These are phyloP conservation scores for Hedya salicella DNA, from an alignment of 2,888 invertebrate genomes.

Conservation along the genomic window DNA sequence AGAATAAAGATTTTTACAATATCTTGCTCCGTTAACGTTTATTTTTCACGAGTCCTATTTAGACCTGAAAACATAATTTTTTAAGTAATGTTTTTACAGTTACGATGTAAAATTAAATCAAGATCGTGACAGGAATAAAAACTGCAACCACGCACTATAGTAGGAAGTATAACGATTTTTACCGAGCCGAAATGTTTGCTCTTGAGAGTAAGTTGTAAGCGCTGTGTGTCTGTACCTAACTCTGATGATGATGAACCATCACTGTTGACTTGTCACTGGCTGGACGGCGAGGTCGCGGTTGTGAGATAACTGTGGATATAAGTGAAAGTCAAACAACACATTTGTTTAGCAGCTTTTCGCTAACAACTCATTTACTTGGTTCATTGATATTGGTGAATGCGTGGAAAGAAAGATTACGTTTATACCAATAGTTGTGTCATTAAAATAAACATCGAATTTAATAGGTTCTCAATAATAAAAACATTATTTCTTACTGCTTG, in stretches of 20 bases:
- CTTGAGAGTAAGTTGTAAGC: neutral
- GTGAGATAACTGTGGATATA: conserved; percentile 44
- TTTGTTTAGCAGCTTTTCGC: conserved; percentile 48
- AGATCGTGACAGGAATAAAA: too few relatives aligned
- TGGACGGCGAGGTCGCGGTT: conserved; percentile 17
- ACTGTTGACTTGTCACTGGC: conserved; percentile 18
- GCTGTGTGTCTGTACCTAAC: too few relatives aligned
- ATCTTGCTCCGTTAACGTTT: too few relatives aligned
- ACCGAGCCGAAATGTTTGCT: too few relatives aligned
- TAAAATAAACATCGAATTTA: conserved; percentile 30
- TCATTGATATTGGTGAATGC: conserved; percentile 38
- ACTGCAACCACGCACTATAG: too few relatives aligned
- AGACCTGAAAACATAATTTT: too few relatives aligned
- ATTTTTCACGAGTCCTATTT: too few relatives aligned
- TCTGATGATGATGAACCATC: neutral
- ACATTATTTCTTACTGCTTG: neutral
- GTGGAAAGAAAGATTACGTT: conserved; percentile 35
- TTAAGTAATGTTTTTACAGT: too few relatives aligned
- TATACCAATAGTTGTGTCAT: conserved; percentile 25
- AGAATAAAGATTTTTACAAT: too few relatives aligned
- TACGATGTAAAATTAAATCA: too few relatives aligned
- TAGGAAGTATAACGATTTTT: too few relatives aligned
- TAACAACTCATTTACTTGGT: conserved; percentile 47
- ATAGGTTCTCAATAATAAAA: conserved; percentile 8
- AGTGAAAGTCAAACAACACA: conserved; percentile 54